Evolutionary conservation across 2,113 vertebrate genomes (phyloP), one percentile per base, ranked within the genome.

Genomic region (Scophthalmus maximus): DNA sequence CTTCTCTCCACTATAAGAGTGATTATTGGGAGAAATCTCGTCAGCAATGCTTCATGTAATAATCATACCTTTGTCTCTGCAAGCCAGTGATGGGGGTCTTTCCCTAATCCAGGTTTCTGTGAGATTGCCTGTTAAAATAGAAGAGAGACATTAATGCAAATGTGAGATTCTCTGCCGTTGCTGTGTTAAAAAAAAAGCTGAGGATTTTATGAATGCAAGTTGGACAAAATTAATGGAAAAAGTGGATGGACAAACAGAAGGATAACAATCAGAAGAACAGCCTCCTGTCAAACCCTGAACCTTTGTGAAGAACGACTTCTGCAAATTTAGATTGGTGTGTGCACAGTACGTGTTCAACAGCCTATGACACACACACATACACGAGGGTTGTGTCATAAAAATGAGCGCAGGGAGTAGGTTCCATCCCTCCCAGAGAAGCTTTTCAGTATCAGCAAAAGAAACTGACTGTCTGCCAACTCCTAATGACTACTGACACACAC

Each of bases 41-140:
- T 22, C 26, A 42, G 46, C 49, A 59, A 15, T 53, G 8, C 5
- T 56, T 30, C 40, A 55, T 52, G 42, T 52, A 40, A 30, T 23
- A 8, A 25, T 76, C 63, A 85, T 94, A 98, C 97, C 96, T 99
- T 98, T 78, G 95, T 95, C 90, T 99, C 97, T 79, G 96, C 96
- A 42, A 97, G 87, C 97, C 97, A 98, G 74, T 91, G 92, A 88
- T 97, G 96, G 80, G 95, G 94, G 73, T 98, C 96, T 80, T 89
- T 95, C 73, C 90, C 93, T 80, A 95, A 83, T 25, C 80, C 93
- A 73, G 95, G 84, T 73, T 84, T 92, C 79, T 94, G 91, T 22
- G 95, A 92, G 87, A 98, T 91, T 27, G 93, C 94, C 97, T 99
- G 83, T 75, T 2, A 55, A 73, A 86, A 87, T 6, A 78, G 14